These are phyloP conservation scores for Pseudonaja textilis DNA, from an alignment of 2,113 vertebrate genomes.

Conservation along the genomic window DNA sequence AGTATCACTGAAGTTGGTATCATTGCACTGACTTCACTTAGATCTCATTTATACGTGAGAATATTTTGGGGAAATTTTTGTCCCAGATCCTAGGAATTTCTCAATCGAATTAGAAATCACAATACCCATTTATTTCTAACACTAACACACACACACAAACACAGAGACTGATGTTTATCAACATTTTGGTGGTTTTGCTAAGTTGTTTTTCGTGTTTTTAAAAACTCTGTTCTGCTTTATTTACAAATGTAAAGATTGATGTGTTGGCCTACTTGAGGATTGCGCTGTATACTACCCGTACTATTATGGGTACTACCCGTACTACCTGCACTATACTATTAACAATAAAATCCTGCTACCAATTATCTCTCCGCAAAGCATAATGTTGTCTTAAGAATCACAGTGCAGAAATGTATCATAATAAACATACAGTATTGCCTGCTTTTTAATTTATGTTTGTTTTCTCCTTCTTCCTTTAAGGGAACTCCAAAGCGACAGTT, in stretches of 20 bases:
- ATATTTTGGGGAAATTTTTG: neutral
- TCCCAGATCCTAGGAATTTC: neutral
- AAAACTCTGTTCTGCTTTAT: neutral
- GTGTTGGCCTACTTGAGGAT: neutral
- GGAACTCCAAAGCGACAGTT: neutral
- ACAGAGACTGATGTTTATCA: neutral
- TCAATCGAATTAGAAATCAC: neutral
- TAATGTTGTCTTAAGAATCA: neutral
- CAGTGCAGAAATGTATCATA: neutral
- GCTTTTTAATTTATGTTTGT: neutral
- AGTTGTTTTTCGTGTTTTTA: neutral
- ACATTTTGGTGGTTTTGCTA: neutral
- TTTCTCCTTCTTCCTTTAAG: neutral
- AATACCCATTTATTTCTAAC: neutral
- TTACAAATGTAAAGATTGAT: neutral
- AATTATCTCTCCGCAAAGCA: neutral
- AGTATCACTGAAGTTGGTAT: neutral
- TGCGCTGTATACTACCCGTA: neutral
- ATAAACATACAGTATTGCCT: neutral
- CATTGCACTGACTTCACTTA: neutral
- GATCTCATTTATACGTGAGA: neutral
- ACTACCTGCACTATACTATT: no score
- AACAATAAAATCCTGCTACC: neutral
- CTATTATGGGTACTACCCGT: neutral
- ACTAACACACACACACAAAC: neutral